Evolutionary conservation across 2,797 vertebrate genomes (phyloP).

Genomic region (Cyclura pinguis): DNA sequence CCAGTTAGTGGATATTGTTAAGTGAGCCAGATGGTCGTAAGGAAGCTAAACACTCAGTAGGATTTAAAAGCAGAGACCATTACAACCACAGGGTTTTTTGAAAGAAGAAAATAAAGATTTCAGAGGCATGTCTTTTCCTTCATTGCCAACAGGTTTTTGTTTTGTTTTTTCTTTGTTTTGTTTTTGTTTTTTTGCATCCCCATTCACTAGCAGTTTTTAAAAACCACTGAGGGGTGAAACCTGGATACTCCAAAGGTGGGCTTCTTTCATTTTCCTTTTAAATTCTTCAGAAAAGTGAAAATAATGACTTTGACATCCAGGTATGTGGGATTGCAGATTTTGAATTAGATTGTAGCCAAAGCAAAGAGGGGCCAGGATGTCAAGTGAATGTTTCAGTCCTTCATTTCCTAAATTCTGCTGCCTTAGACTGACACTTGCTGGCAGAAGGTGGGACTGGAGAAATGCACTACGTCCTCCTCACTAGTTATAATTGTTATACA

Average conservation of each 20-base stretch:
- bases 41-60: slow-evolving; percentile 30
- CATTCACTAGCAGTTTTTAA: no score
- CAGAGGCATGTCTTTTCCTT: neutral
- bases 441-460: slow-evolving; percentile 66
- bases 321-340: neutral
- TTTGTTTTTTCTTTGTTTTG: no score
- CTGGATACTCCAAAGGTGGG: slow-evolving; percentile 20
- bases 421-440: slow-evolving; percentile 80
- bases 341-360: slow-evolving; percentile 41
- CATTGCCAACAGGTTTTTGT: no score
- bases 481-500: no score
- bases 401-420: slow-evolving; percentile 58
- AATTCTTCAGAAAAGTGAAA: slow-evolving; percentile 5
- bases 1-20: slow-evolving; percentile 42
- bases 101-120: slow-evolving; percentile 49
- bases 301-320: neutral
- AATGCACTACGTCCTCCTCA: neutral
- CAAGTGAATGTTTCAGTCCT: neutral
- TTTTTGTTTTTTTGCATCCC: no score
- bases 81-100: slow-evolving; percentile 31
- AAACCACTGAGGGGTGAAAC: slow-evolving; percentile 6
- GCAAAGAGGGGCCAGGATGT: slow-evolving; percentile 34
- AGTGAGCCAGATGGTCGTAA: slow-evolving; percentile 33
- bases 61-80: slow-evolving; percentile 51
- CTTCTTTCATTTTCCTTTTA: slow-evolving; percentile 18